A percentile compares a stretch with the other conserved stretches of the same genome.
These are phyloP conservation scores for Anas platyrhynchos DNA, from an alignment of 2,113 vertebrate genomes.

Conservation along the genomic window DNA sequence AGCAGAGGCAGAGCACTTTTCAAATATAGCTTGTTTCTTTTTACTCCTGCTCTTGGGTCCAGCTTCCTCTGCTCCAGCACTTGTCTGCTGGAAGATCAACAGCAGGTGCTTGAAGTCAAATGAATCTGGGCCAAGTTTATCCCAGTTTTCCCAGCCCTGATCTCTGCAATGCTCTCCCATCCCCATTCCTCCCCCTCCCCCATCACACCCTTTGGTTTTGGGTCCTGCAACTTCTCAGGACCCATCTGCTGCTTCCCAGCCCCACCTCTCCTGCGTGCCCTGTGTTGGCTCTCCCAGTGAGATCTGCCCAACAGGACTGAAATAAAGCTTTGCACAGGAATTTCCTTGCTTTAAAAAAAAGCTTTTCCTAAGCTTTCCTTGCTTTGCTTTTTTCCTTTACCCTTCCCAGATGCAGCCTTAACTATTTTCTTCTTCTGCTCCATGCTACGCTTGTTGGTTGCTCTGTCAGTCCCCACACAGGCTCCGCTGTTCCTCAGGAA, in stretches of 20 bases:
- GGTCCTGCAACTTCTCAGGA: not conserved
- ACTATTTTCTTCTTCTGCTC: not conserved
- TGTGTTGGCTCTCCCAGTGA: not conserved
- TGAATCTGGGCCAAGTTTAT: not conserved
- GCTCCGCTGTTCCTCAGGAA: not conserved
- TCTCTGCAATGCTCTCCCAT: not conserved
- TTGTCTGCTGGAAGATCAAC: not conserved
- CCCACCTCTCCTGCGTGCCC: not conserved
- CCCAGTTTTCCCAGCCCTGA: not conserved
- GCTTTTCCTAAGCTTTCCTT: no score
- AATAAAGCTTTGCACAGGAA: not conserved
- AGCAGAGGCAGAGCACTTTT: constrained; percentile 9
- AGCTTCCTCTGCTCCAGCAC: not conserved
- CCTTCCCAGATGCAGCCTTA: not conserved
- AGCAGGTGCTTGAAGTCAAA: not conserved
- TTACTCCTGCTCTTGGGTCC: not conserved
- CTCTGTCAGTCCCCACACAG: accelerated
- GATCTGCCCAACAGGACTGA: not conserved
- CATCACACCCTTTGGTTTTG: not conserved
- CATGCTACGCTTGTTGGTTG: accelerated
- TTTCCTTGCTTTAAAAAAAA: no score
- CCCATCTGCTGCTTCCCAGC: not conserved
- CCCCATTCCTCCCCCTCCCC: not conserved
- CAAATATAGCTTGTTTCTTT: not conserved
- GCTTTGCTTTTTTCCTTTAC: no score